A percentile compares a stretch with the other conserved stretches of the same genome.
phyloP scores from a whole-genome alignment of 2,113 vertebrate species.

The Alosa alosa region DNA sequence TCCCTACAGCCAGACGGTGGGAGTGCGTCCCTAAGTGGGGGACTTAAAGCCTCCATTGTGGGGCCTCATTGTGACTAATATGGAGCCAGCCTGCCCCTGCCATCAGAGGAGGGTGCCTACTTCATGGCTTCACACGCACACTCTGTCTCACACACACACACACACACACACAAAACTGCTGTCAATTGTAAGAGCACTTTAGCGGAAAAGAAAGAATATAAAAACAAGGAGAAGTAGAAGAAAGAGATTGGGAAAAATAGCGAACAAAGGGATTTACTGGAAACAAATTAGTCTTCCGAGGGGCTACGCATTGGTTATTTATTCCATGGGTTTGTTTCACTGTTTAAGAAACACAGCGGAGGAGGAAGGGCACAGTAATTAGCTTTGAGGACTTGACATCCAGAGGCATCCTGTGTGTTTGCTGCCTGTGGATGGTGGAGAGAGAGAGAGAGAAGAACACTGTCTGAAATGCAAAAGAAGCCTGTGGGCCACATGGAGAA shows the following conservation, averaged over 20 bases:
- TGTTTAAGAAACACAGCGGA: slow-evolving; percentile 22
- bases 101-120: background rate
- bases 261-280: slow-evolving; percentile 31
- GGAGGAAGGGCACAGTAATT: slow-evolving; percentile 36
- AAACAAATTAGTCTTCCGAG: slow-evolving; percentile 43
- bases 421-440: background rate
- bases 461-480: slow-evolving; percentile 44
- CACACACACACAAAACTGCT: background rate
- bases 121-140: background rate
- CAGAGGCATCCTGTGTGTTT: slow-evolving; percentile 33
- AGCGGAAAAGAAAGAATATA: background rate
- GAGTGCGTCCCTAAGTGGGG: background rate
- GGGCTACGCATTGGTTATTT: slow-evolving; percentile 41
- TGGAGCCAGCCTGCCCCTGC: background rate
- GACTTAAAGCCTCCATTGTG: background rate
- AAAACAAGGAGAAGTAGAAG: background rate
- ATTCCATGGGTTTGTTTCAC: slow-evolving; percentile 41
- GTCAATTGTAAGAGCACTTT: slow-evolving; percentile 19
- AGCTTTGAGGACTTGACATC: slow-evolving; percentile 39
- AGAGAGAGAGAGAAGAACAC: background rate
- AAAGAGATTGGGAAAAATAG: background rate
- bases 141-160: background rate
- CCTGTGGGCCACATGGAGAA: background rate
- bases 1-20: background rate
- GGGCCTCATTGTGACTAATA: background rate